Conservation (phyloP, 1,140 invertebrate genomes). For the Subanguina moxae region DNA sequence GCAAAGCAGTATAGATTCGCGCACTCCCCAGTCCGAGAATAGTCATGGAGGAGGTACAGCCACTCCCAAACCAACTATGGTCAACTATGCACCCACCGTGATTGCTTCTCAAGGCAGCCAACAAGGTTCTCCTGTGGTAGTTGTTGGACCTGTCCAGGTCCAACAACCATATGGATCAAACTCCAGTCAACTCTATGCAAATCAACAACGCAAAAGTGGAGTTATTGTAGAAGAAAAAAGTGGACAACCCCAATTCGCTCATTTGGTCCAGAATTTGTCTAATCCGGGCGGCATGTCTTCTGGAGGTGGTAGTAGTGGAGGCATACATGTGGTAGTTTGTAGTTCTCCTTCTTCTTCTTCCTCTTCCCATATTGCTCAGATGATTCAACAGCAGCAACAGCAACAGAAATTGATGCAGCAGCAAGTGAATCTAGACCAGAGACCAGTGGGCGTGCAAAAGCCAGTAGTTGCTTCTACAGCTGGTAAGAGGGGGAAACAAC, state of each 20-base stretch:
- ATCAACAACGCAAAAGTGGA: too few species aligned
- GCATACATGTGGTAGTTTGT: too few species aligned
- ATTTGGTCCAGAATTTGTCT: too few species aligned
- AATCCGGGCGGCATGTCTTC: too few species aligned
- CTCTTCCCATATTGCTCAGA: background rate
- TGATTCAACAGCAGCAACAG: conserved; percentile 8
- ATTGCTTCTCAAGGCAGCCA: too few species aligned
- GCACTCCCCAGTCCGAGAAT: background rate
- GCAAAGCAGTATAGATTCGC: background rate
- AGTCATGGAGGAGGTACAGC: background rate
- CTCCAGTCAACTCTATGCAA: background rate
- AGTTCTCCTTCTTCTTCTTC: background rate
- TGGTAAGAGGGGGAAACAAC: background rate
- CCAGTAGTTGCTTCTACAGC: background rate
- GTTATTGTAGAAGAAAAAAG: too few species aligned
- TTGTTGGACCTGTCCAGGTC: background rate
- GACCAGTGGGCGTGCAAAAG: background rate
- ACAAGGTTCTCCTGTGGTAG: too few species aligned
- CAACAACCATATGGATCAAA: conserved; percentile 2
- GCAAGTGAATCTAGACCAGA: background rate
- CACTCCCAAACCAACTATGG: background rate
- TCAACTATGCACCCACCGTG: background rate
- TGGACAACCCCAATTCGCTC: too few species aligned
- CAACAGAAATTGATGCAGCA: background rate
- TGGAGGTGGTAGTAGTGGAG: too few species aligned